Conservation (phyloP, 2,888 invertebrate genomes). For the Macrosoma leucophasiata region DNA sequence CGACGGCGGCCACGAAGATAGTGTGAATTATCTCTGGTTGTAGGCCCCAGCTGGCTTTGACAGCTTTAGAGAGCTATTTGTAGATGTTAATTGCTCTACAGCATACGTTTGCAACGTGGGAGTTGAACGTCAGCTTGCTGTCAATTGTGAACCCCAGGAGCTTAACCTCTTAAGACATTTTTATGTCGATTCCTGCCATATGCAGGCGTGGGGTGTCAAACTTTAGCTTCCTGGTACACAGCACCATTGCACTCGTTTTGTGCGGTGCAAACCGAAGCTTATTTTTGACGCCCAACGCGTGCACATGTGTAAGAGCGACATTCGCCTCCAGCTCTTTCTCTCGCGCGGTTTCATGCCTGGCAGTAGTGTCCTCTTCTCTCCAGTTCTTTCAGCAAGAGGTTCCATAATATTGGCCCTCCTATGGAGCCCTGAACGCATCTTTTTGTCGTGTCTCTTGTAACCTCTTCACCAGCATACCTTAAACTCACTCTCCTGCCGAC, state of each 20-base stretch:
- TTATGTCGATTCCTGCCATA: slow-evolving; percentile 7
- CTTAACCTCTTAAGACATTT: slow-evolving; percentile 7
- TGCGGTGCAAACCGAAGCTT: too few species aligned
- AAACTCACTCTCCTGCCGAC: slow-evolving; percentile 8
- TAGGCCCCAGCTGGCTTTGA: neutral
- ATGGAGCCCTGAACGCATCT: slow-evolving; percentile 19
- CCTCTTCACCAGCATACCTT: slow-evolving; percentile 3
- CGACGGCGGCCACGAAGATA: too few species aligned
- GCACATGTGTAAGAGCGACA: slow-evolving; percentile 16
- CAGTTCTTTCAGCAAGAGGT: too few species aligned
- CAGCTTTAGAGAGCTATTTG: slow-evolving; percentile 1
- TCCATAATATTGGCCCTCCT: slow-evolving; percentile 17
- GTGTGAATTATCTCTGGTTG: slow-evolving; percentile 3
- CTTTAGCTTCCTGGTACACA: slow-evolving; percentile 5
- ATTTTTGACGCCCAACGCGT: slow-evolving; percentile 11
- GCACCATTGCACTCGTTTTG: slow-evolving; percentile 8
- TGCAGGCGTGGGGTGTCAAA: slow-evolving; percentile 4
- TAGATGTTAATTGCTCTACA: neutral
- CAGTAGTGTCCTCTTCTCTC: too few species aligned
- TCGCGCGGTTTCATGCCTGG: too few species aligned
- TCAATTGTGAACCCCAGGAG: slow-evolving; percentile 7
- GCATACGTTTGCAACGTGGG: neutral
- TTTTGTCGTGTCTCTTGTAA: slow-evolving; percentile 8
- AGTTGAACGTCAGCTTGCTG: neutral
- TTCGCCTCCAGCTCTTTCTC: slow-evolving; percentile 14